Evolutionary conservation across 2,797 vertebrate species (phyloP), one percentile per base, ranked within the genome.

Genomic region (Mycteria americana): DNA sequence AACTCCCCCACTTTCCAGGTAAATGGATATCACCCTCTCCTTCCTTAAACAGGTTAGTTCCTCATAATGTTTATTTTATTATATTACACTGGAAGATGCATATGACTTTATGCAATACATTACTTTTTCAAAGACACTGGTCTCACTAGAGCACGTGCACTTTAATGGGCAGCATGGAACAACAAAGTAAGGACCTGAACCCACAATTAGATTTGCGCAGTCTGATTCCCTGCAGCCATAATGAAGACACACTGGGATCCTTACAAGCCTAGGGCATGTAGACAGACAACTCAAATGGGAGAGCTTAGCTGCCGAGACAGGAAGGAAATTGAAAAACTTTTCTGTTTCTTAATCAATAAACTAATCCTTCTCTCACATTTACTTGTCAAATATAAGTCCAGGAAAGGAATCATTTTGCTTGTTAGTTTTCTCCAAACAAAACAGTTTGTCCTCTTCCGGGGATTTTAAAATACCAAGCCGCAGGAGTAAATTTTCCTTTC

Each of bases 341-440:
- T 63, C 59, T 54, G 13, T 63, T 92, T 89, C 77, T 57, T 73
- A 72, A 75, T 63, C 70, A 86, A 56, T 72, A 57, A 88, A 70
- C 41, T 45, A 90, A 95, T 75, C 35, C 76, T 78, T 82, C 60
- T 79, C 79, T 90, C 80, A 96, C 89, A 83, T 85, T 80, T 77
- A 88, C 50, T 43, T 18, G 57, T 81, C 80, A 94, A 95, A 92
- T 46, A 31, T 14, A 92, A 88, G 69, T 48, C 33, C 37, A 65
- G 30, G 69, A 88, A 95, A 70, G 31, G 62, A 92, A 86, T 10
- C 0, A n/a, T 82, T 94, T 81, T 84, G 86, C 83, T 88, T 92
- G 33, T 90, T 91, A 77, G 53, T 54, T 88, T 88, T 93, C 65
- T 81, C 65, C 85, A 95, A 92, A 90, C 77, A 81, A 84, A 96